Conservation (phyloP, 2,797 vertebrate species). For the Microchirus variegatus region DNA sequence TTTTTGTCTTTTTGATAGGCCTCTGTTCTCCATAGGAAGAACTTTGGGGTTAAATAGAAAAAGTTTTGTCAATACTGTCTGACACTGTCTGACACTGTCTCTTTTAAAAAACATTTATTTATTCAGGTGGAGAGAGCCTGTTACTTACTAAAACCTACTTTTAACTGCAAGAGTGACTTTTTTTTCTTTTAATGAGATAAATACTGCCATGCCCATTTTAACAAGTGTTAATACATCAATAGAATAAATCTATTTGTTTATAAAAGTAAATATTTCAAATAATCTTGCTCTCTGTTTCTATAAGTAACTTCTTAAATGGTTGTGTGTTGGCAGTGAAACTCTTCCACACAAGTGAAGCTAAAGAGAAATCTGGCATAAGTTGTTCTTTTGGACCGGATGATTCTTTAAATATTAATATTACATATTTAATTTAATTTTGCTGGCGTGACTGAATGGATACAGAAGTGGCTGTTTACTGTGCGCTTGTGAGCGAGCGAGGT, state of each 20-base stretch:
- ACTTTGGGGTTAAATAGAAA: constrained; percentile 11
- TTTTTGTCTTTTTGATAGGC: constrained; percentile 28
- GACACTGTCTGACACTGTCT: constrained; percentile 33
- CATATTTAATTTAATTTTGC: constrained; percentile 21
- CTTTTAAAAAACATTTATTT: constrained; percentile 3
- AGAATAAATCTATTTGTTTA: too few species aligned
- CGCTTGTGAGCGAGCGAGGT: neutral
- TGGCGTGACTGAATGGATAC: constrained; percentile 13
- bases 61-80: constrained; percentile 21
- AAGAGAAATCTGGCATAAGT: neutral
- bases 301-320: neutral
- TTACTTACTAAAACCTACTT: too few species aligned
- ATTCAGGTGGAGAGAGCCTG: too few species aligned
- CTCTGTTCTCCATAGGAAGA: constrained; percentile 34
- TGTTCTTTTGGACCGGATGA: constrained; percentile 6
- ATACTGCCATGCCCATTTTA: too few species aligned
- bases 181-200: too few species aligned
- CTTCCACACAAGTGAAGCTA: neutral
- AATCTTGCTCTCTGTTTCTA: neutral
- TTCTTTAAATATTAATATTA: constrained; percentile 12
- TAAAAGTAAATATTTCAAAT: neutral
- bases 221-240: too few species aligned
- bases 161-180: too few species aligned
- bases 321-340: neutral
- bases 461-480: constrained; percentile 7